phyloP scores from a whole-genome alignment of 2,888 invertebrate genomes.

The Neoitamus cyanurus region DNA sequence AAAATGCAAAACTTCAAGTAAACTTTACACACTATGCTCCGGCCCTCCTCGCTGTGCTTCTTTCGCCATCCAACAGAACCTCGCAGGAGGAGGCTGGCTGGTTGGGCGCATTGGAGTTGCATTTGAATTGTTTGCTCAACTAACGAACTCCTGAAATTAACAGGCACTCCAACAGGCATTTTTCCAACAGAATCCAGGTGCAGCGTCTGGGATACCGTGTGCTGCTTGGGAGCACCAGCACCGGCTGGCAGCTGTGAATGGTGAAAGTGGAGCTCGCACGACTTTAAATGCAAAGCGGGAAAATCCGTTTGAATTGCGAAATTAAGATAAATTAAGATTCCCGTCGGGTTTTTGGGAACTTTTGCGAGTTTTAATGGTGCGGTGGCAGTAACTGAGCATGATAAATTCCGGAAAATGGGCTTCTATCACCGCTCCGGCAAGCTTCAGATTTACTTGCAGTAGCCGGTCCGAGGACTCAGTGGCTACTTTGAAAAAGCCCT shows the following conservation, averaged over 20 bases:
- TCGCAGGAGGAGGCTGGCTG: background rate
- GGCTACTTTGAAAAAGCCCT: too few species aligned
- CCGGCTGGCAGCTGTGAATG: background rate
- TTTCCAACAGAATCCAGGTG: background rate
- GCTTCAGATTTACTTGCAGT: background rate
- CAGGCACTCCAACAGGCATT: background rate
- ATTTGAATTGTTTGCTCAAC: constrained; percentile 1
- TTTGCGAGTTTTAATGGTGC: background rate
- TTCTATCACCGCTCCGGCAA: background rate
- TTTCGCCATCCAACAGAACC: background rate
- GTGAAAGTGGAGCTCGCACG: background rate
- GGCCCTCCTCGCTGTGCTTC: background rate
- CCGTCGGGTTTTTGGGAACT: background rate
- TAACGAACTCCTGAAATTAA: constrained; percentile 5
- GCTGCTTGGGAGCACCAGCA: background rate
- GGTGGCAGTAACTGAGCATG: background rate
- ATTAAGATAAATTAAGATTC: background rate
- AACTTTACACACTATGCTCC: background rate
- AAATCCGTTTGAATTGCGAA: background rate
- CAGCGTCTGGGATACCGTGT: background rate
- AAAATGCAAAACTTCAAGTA: background rate
- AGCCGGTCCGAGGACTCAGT: too few species aligned
- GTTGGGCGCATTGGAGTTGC: background rate
- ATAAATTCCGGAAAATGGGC: background rate
- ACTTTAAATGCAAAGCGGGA: background rate